phyloP scores from a whole-genome alignment of 1,140 invertebrate genomes.

The Bombus waltoni region DNA sequence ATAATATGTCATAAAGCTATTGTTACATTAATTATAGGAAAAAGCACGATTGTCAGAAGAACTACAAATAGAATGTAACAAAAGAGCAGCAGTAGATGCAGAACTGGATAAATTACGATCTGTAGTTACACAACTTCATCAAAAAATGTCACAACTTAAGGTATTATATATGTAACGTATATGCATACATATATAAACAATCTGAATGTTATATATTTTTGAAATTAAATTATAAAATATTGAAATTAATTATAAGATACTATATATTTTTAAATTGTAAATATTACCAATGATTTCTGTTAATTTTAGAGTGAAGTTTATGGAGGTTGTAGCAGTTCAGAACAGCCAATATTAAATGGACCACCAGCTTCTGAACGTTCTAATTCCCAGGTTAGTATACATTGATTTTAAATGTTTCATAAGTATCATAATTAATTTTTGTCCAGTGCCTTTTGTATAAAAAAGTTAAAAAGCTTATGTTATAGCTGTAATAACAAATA shows the following conservation, averaged over 20 bases:
- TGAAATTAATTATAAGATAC: background rate
- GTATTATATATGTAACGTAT: slow-evolving; percentile 54
- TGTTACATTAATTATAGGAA: slow-evolving; percentile 64
- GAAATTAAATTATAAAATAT: background rate
- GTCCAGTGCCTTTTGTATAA: slow-evolving; percentile 55
- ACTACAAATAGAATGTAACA: slow-evolving; percentile 68
- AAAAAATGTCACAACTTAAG: slow-evolving; percentile 74
- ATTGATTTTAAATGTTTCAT: slow-evolving; percentile 23
- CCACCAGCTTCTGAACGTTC: slow-evolving; percentile 72
- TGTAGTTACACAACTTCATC: slow-evolving; percentile 69
- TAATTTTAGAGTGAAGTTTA: slow-evolving; percentile 67
- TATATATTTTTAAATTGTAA: background rate
- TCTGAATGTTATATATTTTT: background rate
- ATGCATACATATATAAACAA: background rate
- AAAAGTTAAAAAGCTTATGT: slow-evolving; percentile 51
- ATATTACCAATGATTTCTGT: slow-evolving; percentile 21
- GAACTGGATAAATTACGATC: slow-evolving; percentile 70
- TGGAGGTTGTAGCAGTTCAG: slow-evolving; percentile 72
- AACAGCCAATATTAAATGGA: slow-evolving; percentile 73
- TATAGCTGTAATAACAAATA: slow-evolving; percentile 47
- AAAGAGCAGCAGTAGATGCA: slow-evolving; percentile 64
- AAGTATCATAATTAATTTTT: slow-evolving; percentile 46
- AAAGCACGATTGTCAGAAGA: slow-evolving; percentile 67
- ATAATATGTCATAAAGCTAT: background rate
- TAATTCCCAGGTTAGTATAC: slow-evolving; percentile 75